Evolutionary conservation across 2,888 invertebrate species (phyloP), one percentile per base, ranked within the genome.

Genomic region (Plagodis pulveraria): DNA sequence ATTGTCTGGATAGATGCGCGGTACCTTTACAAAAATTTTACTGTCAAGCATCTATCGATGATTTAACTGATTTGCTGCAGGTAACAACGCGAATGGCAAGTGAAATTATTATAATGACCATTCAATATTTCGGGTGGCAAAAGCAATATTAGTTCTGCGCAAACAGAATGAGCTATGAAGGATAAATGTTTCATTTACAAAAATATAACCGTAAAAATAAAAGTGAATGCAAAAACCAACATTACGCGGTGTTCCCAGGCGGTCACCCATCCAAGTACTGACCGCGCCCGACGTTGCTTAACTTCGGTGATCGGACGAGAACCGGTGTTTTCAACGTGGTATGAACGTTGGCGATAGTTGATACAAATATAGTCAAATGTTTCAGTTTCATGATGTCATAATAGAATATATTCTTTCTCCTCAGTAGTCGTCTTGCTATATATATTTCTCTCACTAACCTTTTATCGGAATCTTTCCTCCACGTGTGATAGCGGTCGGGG

Each of bases 181-280:
- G 81, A 2, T 4, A 22, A 22, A 2, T 1, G 22, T 22, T 22
- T 22, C 22, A 22, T 22, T 22, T 22, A 22, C 22, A n/a, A n/a
- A n/a, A n/a, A n/a, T n/a, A n/a, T 22, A 4, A 22, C 4, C 22
- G 22, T 22, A 4, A 22, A 22, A 22, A 22, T 2, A 4, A 22
- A 22, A 22, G 22, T 22, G 22, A 22, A 22, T 22, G 22, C 22
- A 42, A 49, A 48, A 40, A 5, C 38, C 48, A 48, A 32, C 78
- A 69, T 74, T 81, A 84, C 81, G 82, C 71, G 80, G 82, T 84
- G 81, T 85, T 84, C 83, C 84, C 83, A 84, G 80, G 84, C 84
- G 83, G 86, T 86, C 85, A 86, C 84, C 85, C 86, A 86, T 86
- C 84, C 83, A 87, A 85, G 85, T 86, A 86, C 86, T 86, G 84